Conservation (phyloP, 2,888 invertebrate genomes). For the Dicyrtoma fusca region DNA sequence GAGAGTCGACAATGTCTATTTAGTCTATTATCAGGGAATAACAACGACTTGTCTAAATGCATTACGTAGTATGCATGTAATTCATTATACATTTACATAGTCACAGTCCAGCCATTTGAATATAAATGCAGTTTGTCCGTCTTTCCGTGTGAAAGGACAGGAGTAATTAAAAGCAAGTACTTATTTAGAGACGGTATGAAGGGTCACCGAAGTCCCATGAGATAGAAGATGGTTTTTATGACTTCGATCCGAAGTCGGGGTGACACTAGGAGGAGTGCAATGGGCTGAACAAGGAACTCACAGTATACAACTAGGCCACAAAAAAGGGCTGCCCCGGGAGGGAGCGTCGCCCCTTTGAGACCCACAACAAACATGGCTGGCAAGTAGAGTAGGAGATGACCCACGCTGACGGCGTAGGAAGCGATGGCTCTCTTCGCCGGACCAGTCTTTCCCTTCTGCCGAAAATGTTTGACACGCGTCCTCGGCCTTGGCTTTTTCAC, state of each 20-base stretch:
- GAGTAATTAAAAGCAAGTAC: constrained; percentile 4
- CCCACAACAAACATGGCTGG: constrained; percentile 57
- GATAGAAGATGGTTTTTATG: constrained; percentile 38
- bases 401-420: constrained; percentile 56
- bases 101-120: constrained; percentile 14
- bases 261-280: constrained; percentile 55
- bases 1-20: too few relatives aligned
- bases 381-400: constrained; percentile 57
- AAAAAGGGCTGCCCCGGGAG: constrained; percentile 48
- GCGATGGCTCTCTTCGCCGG: constrained; percentile 53
- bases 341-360: constrained; percentile 48
- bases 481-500: constrained; percentile 32
- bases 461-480: constrained; percentile 45
- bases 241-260: constrained; percentile 56
- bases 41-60: too few relatives aligned
- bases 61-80: too few relatives aligned
- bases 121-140: constrained; percentile 15
- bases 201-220: constrained; percentile 37
- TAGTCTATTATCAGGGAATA: too few relatives aligned
- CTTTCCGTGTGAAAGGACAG: neutral
- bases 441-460: constrained; percentile 39
- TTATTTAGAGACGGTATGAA: constrained; percentile 1
- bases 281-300: constrained; percentile 58
- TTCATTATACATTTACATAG: neutral
- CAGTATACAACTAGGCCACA: constrained; percentile 58